Percentiles rank a stretch among this genome's conserved stretches.
Evolutionary conservation across 1,140 invertebrate species (phyloP).

Genomic region (Drosophila pallidifrons): DNA sequence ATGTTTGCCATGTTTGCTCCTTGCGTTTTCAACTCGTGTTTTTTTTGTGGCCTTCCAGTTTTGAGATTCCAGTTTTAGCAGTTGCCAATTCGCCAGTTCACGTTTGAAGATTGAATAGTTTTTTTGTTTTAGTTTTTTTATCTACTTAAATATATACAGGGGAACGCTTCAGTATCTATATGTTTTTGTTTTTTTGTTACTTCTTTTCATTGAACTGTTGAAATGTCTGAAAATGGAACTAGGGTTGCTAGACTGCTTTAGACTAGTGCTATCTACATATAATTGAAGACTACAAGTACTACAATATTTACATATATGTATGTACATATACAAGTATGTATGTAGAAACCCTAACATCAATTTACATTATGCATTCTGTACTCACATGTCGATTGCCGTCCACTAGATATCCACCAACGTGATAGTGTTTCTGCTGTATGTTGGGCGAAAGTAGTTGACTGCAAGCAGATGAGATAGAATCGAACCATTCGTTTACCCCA

Average conservation of each 20-base stretch:
- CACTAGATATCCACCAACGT: slow-evolving; percentile 87
- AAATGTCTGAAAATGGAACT: neutral
- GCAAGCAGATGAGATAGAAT: neutral
- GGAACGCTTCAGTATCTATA: slow-evolving; percentile 14
- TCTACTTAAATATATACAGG: slow-evolving; percentile 6
- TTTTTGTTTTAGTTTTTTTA: slow-evolving; percentile 16
- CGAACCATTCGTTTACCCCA: too few species aligned
- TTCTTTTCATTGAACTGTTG: slow-evolving; percentile 11
- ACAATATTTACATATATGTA: too few species aligned
- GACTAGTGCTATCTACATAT: neutral
- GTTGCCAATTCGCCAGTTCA: too few species aligned
- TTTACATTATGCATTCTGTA: too few species aligned
- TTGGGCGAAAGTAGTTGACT: slow-evolving; percentile 93
- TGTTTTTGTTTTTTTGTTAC: neutral
- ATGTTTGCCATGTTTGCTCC: slow-evolving; percentile 93
- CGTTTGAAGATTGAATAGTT: neutral
- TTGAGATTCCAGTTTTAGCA: too few species aligned
- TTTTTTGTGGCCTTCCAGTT: neutral
- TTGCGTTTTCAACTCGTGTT: neutral
- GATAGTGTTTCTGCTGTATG: slow-evolving; percentile 92
- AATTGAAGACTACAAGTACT: too few species aligned
- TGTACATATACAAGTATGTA: too few species aligned
- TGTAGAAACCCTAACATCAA: too few species aligned
- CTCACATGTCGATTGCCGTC: slow-evolving; percentile 82
- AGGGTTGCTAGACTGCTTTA: slow-evolving; percentile 11